Percentiles rank a stretch among this genome's conserved stretches.
Conservation (phyloP, 1,140 invertebrate genomes). For the Samia ricini region DNA sequence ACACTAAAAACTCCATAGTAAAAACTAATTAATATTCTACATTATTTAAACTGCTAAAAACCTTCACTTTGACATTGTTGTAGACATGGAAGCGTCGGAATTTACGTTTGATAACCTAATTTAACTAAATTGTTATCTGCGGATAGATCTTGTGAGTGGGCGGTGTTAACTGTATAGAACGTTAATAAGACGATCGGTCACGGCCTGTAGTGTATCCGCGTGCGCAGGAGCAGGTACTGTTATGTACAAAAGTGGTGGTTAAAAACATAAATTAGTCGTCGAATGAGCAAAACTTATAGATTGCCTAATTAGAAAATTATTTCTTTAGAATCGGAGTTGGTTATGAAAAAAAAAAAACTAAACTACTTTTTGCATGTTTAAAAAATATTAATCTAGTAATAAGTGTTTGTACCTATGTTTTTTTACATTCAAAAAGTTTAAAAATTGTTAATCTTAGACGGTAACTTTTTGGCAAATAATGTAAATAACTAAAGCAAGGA, state of each 20-base stretch:
- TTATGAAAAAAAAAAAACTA: too few relatives aligned
- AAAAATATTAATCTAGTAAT: too few relatives aligned
- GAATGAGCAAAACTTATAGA: neutral
- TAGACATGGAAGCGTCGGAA: neutral
- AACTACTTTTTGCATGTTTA: too few relatives aligned
- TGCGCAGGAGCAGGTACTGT: constrained; percentile 17
- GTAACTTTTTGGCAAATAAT: too few relatives aligned
- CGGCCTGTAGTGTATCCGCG: constrained; percentile 21
- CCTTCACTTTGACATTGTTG: neutral
- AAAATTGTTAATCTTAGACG: too few relatives aligned
- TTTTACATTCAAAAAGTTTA: too few relatives aligned
- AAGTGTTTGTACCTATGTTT: too few relatives aligned
- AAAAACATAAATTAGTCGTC: neutral
- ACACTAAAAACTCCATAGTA: too few relatives aligned
- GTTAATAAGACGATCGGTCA: constrained; percentile 46
- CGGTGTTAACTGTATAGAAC: constrained; percentile 38
- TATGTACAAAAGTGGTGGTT: constrained; percentile 14
- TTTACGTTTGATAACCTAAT: neutral
- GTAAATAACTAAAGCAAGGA: too few relatives aligned
- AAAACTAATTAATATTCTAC: neutral
- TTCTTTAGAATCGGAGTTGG: too few relatives aligned
- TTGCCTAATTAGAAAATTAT: too few relatives aligned
- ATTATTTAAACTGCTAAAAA: neutral
- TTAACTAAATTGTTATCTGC: constrained; percentile 1
- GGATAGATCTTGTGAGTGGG: constrained; percentile 25